phyloP scores from a whole-genome alignment of 2,888 invertebrate species.

The Erpobdella octoculata region DNA sequence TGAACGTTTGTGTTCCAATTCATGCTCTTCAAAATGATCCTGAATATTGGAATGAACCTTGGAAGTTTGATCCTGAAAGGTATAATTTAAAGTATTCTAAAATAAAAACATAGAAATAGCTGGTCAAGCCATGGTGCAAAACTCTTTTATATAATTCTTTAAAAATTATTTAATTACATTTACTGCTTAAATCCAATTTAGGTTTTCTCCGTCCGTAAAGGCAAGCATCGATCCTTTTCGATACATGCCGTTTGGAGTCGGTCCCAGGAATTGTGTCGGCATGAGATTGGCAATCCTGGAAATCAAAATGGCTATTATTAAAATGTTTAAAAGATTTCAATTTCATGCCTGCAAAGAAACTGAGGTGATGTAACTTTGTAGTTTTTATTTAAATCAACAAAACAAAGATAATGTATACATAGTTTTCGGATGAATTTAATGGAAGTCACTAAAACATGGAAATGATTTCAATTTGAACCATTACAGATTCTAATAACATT shows the following conservation, averaged over 20 bases:
- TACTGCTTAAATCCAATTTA: neutral
- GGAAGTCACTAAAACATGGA: too few species aligned
- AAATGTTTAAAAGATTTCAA: slow-evolving; percentile 27
- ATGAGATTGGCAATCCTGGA: slow-evolving; percentile 32
- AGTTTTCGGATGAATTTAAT: neutral
- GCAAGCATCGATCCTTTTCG: neutral
- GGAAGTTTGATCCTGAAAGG: slow-evolving; percentile 35
- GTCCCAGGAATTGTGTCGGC: slow-evolving; percentile 33
- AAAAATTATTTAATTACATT: neutral
- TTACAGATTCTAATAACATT: too few species aligned
- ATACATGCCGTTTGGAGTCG: slow-evolving; percentile 6
- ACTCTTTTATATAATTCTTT: neutral
- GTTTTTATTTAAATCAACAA: neutral
- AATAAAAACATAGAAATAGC: neutral
- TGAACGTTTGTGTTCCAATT: slow-evolving; percentile 31
- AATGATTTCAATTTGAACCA: neutral
- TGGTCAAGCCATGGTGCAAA: too few species aligned
- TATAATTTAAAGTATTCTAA: neutral
- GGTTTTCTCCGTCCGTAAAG: neutral
- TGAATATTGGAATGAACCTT: slow-evolving; percentile 34
- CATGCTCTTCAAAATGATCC: slow-evolving; percentile 35
- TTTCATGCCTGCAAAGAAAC: slow-evolving; percentile 28
- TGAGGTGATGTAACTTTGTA: slow-evolving; percentile 14
- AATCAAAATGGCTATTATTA: slow-evolving; percentile 31
- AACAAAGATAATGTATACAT: neutral